Conservation (phyloP, 2,797 vertebrate genomes). For the Lepilemur septentrionalis region DNA sequence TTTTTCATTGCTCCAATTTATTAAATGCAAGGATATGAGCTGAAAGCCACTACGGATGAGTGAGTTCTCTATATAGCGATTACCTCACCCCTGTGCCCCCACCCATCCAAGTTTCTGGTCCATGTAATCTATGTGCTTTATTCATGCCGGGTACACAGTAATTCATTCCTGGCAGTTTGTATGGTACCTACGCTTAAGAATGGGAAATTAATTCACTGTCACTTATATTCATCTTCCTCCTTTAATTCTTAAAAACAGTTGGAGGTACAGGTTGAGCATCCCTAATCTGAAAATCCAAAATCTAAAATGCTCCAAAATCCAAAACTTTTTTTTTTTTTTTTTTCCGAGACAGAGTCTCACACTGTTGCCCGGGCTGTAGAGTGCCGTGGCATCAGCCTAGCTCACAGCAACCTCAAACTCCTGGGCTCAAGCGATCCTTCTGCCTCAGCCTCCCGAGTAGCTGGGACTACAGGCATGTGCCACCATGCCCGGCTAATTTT, state of each 20-base stretch:
- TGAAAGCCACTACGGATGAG: neutral
- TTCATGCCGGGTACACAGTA: neutral
- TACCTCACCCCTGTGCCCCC: neutral
- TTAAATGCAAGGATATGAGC: neutral
- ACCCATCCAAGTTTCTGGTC: neutral
- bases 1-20: conserved; percentile 26
- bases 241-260: neutral
- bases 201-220: neutral
- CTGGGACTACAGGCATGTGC: too few species aligned
- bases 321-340: neutral
- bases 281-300: neutral
- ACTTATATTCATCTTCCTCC: neutral
- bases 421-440: too few species aligned
- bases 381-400: too few species aligned
- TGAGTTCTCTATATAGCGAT: neutral
- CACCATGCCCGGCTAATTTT: too few species aligned
- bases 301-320: neutral
- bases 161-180: neutral
- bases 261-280: neutral
- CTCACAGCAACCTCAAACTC: too few species aligned
- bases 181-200: neutral
- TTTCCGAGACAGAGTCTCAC: too few species aligned
- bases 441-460: too few species aligned
- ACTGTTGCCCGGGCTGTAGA: too few species aligned
- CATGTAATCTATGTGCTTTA: neutral